Evolutionary conservation across 2,797 vertebrate genomes (phyloP), one percentile per base, ranked within the genome.

Genomic region (Cuculus canorus): DNA sequence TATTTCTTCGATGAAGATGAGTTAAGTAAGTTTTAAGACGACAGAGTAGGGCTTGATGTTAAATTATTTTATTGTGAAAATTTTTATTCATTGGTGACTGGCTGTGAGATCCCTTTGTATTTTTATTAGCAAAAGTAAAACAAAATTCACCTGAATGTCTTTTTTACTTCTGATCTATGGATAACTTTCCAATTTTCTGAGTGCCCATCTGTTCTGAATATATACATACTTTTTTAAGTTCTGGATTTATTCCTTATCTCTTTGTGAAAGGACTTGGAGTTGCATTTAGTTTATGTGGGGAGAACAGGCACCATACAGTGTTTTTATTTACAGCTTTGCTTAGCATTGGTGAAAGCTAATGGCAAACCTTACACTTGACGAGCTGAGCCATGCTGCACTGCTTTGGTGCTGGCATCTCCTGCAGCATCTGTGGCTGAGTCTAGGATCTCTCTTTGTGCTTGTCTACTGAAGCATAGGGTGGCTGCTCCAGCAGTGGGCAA

Each of bases 381-480:
- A 52, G 37, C 23, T 24, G 33, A 32, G 50, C 30, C 32, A 1
- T 19, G 32, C 28, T 28, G n/a, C 0, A 0, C 66, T 30, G 50
- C 2, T 30, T 68, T 53, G 23, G 39, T 52, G 24, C 80, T 80
- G 69, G 30, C 52, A 32, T 12, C 33, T 79, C 23, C 59, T 60
- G 59, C 54, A 64, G 54, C 47, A 1, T 28, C 48, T 43, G 11
- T 17, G 18, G 3, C 56, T 64, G 15, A n/a, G 18, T 89, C 32
- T 24, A 15, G 41, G 28, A 22, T 23, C 10, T 69, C 33, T 82
- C 12, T 6, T 85, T 0, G 0, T 50, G 21, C 25, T 8, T 12
- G 19, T 32, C 53, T 69, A 41, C 54, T 7, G 3, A 27, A 81
- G 33, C 47, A 28, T 7, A 6, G 37, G 4, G 2, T 47, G 28